These are phyloP conservation scores for Nymphalis c-album DNA, from an alignment of 2,888 invertebrate species.

Conservation along the genomic window DNA sequence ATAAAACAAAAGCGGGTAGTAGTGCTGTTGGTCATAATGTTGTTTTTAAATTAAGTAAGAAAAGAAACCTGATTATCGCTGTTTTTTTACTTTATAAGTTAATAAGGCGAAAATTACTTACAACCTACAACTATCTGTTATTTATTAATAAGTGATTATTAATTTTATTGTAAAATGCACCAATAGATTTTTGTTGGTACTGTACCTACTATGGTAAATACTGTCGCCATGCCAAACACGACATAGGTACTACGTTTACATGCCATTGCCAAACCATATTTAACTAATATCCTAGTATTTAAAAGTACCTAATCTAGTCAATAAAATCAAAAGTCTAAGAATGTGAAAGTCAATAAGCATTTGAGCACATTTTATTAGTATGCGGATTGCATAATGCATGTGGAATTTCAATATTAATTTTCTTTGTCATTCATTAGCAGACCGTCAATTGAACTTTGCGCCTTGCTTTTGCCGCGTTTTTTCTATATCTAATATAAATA, in stretches of 20 bases:
- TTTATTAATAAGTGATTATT: no score
- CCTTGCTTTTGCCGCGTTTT: neutral
- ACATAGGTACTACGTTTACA: neutral
- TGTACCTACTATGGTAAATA: no score
- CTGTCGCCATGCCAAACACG: neutral
- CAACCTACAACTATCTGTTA: no score
- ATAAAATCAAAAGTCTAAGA: conserved; percentile 32
- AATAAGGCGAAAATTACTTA: no score
- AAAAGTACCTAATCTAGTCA: neutral
- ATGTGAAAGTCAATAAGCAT: conserved; percentile 40
- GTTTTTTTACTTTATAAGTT: no score
- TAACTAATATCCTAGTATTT: conserved; percentile 1
- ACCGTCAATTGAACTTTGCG: conserved; percentile 21
- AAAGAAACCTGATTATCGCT: no score
- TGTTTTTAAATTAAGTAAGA: no score
- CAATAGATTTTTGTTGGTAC: no score
- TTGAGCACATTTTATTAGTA: conserved; percentile 36
- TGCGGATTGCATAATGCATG: conserved; percentile 52
- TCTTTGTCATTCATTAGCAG: conserved; percentile 33
- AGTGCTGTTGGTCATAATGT: no score
- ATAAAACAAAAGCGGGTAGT: no score
- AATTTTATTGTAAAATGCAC: no score
- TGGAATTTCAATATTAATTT: conserved; percentile 41
- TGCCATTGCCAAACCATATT: neutral
- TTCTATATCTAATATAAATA: neutral